These are phyloP conservation scores for Danio tinwini DNA, from an alignment of 2,797 vertebrate genomes.

Conservation along the genomic window DNA sequence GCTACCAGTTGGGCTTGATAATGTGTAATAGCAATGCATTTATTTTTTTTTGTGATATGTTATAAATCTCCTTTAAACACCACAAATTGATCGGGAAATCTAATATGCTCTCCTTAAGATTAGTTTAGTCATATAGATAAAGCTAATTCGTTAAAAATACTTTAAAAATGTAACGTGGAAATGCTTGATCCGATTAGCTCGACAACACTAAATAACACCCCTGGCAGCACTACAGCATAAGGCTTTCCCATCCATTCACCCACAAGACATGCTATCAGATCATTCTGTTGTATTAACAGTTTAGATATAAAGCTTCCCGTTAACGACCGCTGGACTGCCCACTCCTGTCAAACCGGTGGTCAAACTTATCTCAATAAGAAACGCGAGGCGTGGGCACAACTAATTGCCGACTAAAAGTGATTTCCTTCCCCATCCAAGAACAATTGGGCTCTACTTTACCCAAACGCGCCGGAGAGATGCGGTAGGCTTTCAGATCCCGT, in stretches of 20 bases:
- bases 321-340: neutral
- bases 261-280: neutral
- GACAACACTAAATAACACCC: neutral
- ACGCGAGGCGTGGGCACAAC: conserved; percentile 8
- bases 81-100: too few relatives aligned
- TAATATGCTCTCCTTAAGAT: neutral
- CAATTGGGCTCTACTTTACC: conserved; percentile 1
- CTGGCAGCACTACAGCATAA: neutral
- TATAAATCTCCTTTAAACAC: too few relatives aligned
- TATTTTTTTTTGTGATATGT: neutral
- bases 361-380: conserved; percentile 42
- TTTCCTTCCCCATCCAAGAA: neutral
- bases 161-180: neutral
- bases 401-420: conserved; percentile 18
- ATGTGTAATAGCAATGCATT: neutral
- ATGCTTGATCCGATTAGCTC: neutral
- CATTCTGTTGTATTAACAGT: neutral
- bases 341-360: neutral
- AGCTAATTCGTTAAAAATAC: neutral
- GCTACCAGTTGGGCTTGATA: neutral
- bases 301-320: neutral
- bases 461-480: neutral
- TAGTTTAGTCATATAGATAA: neutral
- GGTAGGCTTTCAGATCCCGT: neutral
- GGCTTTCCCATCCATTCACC: neutral